These are phyloP conservation scores for Benthosema pterotum DNA, from an alignment of 2,797 vertebrate species.

Conservation along the genomic window DNA sequence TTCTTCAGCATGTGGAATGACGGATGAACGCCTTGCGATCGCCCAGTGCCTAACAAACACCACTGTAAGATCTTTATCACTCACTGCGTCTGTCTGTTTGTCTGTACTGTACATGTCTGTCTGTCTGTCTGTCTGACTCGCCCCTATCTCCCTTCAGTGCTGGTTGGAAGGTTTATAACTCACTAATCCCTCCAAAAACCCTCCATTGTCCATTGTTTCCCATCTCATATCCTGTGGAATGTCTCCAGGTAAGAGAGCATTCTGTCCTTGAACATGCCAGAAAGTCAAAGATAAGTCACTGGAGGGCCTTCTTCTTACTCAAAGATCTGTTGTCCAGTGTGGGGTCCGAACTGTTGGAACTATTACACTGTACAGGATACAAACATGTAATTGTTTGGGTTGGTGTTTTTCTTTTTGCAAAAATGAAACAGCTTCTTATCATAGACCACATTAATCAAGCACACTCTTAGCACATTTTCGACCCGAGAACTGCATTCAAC, in stretches of 20 bases:
- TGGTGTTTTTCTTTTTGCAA: too few species aligned
- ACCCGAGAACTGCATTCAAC: too few species aligned
- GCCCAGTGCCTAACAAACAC: slow-evolving; percentile 7
- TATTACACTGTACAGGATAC: too few species aligned
- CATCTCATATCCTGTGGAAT: slow-evolving; percentile 54
- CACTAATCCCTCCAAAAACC: slow-evolving; percentile 43
- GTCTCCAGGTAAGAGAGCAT: slow-evolving; percentile 40
- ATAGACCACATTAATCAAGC: too few species aligned
- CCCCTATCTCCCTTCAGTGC: slow-evolving; percentile 24
- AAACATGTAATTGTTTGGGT: too few species aligned
- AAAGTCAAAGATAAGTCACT: slow-evolving; percentile 42
- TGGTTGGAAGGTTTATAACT: slow-evolving; percentile 27
- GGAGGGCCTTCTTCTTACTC: slow-evolving; percentile 8
- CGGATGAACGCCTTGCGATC: slow-evolving; percentile 12
- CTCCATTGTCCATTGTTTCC: slow-evolving; percentile 57
- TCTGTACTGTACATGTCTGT: background rate
- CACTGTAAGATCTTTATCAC: slow-evolving; percentile 23
- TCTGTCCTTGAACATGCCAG: slow-evolving; percentile 46
- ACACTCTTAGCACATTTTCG: too few species aligned
- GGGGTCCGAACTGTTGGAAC: too few species aligned
- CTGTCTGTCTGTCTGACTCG: background rate
- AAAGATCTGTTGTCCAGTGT: slow-evolving; percentile 7
- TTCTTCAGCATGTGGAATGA: slow-evolving; percentile 24
- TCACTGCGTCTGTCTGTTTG: slow-evolving; percentile 11
- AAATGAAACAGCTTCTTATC: too few species aligned